A percentile compares a stretch with the other conserved stretches of the same genome.
Conservation (phyloP, 2,888 invertebrate species). For the Aethes cnicana region DNA sequence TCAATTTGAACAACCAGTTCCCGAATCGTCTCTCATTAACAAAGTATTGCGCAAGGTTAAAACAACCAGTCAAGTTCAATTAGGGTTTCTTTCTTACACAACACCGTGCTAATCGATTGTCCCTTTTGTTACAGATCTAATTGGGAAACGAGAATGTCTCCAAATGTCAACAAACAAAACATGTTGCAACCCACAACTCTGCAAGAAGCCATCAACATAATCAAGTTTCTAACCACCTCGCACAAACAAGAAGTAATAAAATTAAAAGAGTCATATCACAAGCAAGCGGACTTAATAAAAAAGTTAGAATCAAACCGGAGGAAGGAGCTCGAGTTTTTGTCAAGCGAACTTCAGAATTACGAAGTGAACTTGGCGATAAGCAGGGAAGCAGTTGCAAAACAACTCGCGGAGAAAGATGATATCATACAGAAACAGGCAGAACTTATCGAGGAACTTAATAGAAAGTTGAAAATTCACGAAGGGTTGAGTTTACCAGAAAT, state of each 20-base stretch:
- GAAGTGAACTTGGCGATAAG: conserved; percentile 69
- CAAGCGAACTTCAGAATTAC: conserved; percentile 71
- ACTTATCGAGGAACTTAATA: conserved; percentile 64
- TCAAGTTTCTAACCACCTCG: conserved; percentile 72
- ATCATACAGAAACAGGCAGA: conserved; percentile 64
- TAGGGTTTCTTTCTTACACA: conserved; percentile 6
- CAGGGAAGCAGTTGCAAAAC: conserved; percentile 65
- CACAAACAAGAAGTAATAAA: conserved; percentile 72
- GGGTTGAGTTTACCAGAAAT: conserved; percentile 61
- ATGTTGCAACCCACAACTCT: conserved; percentile 64
- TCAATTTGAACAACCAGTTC: not conserved
- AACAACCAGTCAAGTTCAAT: not conserved
- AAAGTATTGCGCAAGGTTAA: conserved; percentile 18
- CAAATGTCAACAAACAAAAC: conserved; percentile 54
- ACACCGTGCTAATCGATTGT: conserved; percentile 30
- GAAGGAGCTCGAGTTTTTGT: conserved; percentile 72
- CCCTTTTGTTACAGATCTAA: conserved; percentile 55
- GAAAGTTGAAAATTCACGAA: conserved; percentile 54
- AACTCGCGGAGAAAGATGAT: conserved; percentile 69
- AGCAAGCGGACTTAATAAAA: conserved; percentile 68
- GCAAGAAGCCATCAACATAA: conserved; percentile 74
- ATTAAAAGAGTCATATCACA: conserved; percentile 61
- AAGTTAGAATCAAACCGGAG: conserved; percentile 71
- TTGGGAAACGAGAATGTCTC: conserved; percentile 50
- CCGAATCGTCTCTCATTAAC: conserved; percentile 7